These are phyloP conservation scores for Hirundo rustica DNA, from an alignment of 2,797 vertebrate species.

Conservation along the genomic window DNA sequence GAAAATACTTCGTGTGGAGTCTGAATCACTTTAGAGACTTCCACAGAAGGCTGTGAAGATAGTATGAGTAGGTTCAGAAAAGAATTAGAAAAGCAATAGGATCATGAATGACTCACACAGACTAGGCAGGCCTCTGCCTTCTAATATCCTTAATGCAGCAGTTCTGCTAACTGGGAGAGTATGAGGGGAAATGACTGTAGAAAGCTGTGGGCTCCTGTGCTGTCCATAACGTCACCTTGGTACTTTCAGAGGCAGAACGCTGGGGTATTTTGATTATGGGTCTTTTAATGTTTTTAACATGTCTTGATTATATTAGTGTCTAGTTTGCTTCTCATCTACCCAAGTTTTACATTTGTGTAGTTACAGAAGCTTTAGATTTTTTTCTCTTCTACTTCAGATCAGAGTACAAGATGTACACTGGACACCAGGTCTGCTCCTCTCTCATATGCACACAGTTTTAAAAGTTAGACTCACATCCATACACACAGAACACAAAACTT, in stretches of 20 bases:
- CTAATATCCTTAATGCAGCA: neutral
- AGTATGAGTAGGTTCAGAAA: neutral
- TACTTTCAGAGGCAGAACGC: neutral
- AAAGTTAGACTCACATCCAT: neutral
- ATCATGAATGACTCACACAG: neutral
- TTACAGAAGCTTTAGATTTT: neutral
- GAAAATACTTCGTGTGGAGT: neutral
- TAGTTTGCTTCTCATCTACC: neutral
- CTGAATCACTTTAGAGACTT: neutral
- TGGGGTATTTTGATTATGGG: too few species aligned
- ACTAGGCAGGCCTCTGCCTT: neutral
- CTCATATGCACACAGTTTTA: neutral
- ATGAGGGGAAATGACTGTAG: neutral
- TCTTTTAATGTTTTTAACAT: neutral
- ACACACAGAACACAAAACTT: neutral
- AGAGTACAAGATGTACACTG: neutral
- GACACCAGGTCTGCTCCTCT: neutral
- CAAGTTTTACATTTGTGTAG: neutral
- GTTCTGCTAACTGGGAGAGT: neutral
- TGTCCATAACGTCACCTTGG: fast-evolving
- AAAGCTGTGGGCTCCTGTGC: neutral
- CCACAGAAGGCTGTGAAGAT: neutral
- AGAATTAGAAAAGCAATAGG: neutral
- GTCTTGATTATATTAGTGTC: slow-evolving; percentile 13
- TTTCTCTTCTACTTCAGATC: neutral